Evolutionary conservation across 2,888 invertebrate genomes (phyloP), one percentile per base, ranked within the genome.

Genomic region (Zaprionus lineosus): DNA sequence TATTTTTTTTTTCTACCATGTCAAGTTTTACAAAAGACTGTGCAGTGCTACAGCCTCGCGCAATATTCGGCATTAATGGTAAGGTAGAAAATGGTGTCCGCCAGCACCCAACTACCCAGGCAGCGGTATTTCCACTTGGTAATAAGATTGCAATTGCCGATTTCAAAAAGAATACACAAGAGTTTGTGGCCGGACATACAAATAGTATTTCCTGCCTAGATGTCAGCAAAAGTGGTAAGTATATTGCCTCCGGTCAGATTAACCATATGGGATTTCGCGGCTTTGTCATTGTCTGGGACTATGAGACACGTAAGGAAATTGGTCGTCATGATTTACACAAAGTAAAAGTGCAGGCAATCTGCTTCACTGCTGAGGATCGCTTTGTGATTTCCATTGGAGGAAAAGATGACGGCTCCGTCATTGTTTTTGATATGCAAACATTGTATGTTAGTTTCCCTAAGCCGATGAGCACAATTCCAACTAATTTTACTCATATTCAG

Each of bases 191-290:
- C 14, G 96, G 96, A 0, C 97, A 97, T 81, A 93, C 94, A 0
- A 95, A 96, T 88, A 92, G 93, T 18, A 94, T 97, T 39, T 94
- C 95, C 0, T 92, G 95, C 1, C 91, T 97, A 14, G 94, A 94
- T 39, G 88, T 96, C 7, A 97, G 98, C 6, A 91, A 92, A 28
- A 91, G 93, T 73, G 96, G 98, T 15, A 93, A 93, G 14, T 95
- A 93, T 81, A 91, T 98, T 28, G 98, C 96, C 3, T 97, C 97
- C 0, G 98, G 98, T 0, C 97, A 98, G 90, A 93, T 95, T 28
- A 97, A 96, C 86, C 95, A 97, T 86, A 95, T 96, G 89, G 98
- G 98, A 2, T 97, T 97, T 88, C 96, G 95, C 89, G 94, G 97
- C 0, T 92, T 93, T 53, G 94, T 96, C 0, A 96, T 97, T 68